phyloP scores from a whole-genome alignment of 1,140 invertebrate genomes.

The silkworm (Bombyx mori) region ASM3026992v2 NC_085117.1:4478501-4479000 shows the following conservation, averaged over 20 bases:
- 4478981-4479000: too few species aligned
- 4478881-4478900: constrained; percentile 86
- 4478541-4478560: constrained; percentile 83
- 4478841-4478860: constrained; percentile 72
- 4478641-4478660: too few species aligned
- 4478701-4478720: constrained; percentile 33
- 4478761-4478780: constrained; percentile 82
- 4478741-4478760: constrained; percentile 47
- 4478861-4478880: constrained; percentile 81
- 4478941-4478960: too few species aligned
- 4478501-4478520: constrained; percentile 80
- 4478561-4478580: constrained; percentile 84
- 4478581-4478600: too few species aligned
- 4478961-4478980: too few species aligned
- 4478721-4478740: constrained; percentile 72
- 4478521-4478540: constrained; percentile 82
- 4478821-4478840: constrained; percentile 54
- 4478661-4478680: too few species aligned
- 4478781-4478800: constrained; percentile 77
- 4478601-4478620: too few species aligned
- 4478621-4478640: too few species aligned
- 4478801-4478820: constrained; percentile 69
- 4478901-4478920: constrained; percentile 67
- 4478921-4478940: too few species aligned
- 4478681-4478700: too few species aligned